Base-by-base conservation (phyloP, 1,140 invertebrate species). In the Plodia interpunctella region DNA sequence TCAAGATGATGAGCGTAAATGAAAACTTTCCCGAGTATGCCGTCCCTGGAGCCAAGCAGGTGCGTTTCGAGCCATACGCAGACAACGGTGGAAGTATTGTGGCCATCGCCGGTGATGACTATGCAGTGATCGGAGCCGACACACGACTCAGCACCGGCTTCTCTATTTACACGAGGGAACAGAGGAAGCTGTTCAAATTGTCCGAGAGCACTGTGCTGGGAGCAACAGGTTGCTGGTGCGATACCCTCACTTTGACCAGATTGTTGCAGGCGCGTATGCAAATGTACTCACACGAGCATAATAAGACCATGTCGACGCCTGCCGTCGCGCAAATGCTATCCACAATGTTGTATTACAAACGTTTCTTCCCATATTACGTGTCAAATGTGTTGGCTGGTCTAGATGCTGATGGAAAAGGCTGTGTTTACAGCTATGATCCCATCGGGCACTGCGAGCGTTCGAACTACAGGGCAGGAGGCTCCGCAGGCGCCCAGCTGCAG, bases 321-420 rank as follows among this genome's bases (percentile, higher is more conserved):
- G 97, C 98, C 10, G 92, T 97, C 13, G 97, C 98, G 13, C 97
- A 99, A 88, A 96, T 99, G 94, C 85, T 99, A 0, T 97, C 98
- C 0, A 98, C 96, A 5, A 96, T 98, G 92, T 90, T 99, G 60
- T 99, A 99, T 82, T 96, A 98, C 75, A 97, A 97, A 71, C 92
- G 99, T 63, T 99, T 99, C 85, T 99, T 99, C 87, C 99, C 99
- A 0, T 99, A 99, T 82, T 99, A 99, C 83, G 95, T 99, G 9
- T 96, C 96, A 28, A 99, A 98, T 82, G 94, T 99, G 28, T 88
- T 99, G 55, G 98, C 97, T 66, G 99, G 99, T 0, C 79, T 97
- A 15, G 95, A 97, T 85, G 90, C 91, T 72, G 92, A 96, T 75
- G 98, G 98, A n/a, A 96, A 97, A 81, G 98, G 98, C 1, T 95